Base-by-base conservation (phyloP, 2,888 invertebrate genomes). In the Ichneumon xanthorius region DNA sequence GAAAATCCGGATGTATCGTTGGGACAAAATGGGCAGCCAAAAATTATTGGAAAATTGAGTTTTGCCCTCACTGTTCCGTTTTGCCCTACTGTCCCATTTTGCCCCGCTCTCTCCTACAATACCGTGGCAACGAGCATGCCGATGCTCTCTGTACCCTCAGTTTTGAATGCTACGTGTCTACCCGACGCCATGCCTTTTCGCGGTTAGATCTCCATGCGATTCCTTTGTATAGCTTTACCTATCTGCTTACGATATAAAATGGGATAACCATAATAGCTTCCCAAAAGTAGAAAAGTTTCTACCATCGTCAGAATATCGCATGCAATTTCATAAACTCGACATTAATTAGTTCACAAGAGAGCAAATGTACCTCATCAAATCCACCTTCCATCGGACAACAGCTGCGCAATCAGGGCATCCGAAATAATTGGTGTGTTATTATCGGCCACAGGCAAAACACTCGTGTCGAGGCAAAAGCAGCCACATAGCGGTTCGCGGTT, bases 401-500 rank as follows among this genome's bases (percentile, higher is more conserved):
- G 40, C 58, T 58, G 16, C 30, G 22, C 45, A 63, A 73, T 73
- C 45, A 30, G 33, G 1, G 16, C 22, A n/a, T 45, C 22, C 4
- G 33, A 40, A 61, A 73, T 73, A 73, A 73, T 73, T 73, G 14
- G 40, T 58, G 26, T 45, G 9, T 19, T 16, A 30, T 63, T 45
- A 45, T 73, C 45, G 61, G 16, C 48, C 45, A 73, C 14, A 45
- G 45, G 45, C 37, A 30, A 19, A 53, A n/a, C 33, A 4, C 22
- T 30, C 11, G 16, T 45, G 16, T 0, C 30, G 30, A 22, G 33
- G 50, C 19, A 33, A 63, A 63, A 63, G 65, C 75, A 33, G 50
- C 75, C 65, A 33, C 75, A 65, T 19, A 9, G 22, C 30, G 50
- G 16, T 65, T 65, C 19, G 65, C 50, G 65, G 65, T 76, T 76